Conservation (phyloP, 2,113 vertebrate species). For the Myrmophylax atrothorax region DNA sequence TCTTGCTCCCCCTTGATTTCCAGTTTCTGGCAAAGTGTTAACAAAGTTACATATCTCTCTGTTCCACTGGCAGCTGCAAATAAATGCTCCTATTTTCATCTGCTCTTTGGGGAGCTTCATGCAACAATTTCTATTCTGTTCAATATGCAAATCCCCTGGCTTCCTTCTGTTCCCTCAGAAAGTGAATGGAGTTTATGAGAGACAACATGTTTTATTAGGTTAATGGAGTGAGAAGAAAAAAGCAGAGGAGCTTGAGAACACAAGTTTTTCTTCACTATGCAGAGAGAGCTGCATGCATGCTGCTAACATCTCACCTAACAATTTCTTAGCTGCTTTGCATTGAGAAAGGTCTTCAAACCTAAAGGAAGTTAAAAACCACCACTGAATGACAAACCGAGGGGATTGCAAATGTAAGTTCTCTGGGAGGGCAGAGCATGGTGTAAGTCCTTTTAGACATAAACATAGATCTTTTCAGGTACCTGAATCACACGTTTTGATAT, state of each 20-base stretch:
- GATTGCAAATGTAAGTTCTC: background rate
- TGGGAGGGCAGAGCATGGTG: fast-evolving
- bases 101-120: constrained; percentile 27
- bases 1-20: background rate
- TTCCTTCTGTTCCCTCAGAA: constrained; percentile 29
- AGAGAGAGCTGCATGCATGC: background rate
- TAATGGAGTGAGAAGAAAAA: constrained; percentile 39
- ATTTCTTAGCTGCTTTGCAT: background rate
- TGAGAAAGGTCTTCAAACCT: background rate
- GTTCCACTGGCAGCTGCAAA: constrained; percentile 47
- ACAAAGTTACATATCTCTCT: constrained; percentile 3
- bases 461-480: background rate
- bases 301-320: background rate
- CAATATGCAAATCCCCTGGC: constrained; percentile 25
- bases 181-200: constrained; percentile 25
- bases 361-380: background rate
- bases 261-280: background rate
- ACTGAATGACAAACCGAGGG: background rate
- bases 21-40: background rate
- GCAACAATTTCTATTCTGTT: constrained; percentile 37
- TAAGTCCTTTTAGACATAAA: background rate
- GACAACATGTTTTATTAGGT: constrained; percentile 46
- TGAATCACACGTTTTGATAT: background rate
- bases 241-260: background rate
- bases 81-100: constrained; percentile 41